These are phyloP conservation scores for Halcyon chelicuti DNA, from an alignment of 2,797 vertebrate genomes.

Conservation along the genomic window DNA sequence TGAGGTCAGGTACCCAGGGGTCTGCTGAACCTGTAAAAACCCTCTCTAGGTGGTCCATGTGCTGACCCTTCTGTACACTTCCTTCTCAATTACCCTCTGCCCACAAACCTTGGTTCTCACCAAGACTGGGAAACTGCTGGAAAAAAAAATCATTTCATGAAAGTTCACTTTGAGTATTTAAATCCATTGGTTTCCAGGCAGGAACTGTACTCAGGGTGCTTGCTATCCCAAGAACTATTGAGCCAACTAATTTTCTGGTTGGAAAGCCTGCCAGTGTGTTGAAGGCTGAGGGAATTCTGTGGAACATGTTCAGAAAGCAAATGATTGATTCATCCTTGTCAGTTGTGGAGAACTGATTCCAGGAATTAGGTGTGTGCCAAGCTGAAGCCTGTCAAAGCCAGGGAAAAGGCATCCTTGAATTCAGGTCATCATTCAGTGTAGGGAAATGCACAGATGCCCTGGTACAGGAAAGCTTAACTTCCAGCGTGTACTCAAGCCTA, in stretches of 20 bases:
- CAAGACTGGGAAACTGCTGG: background rate
- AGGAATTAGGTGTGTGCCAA: conserved; percentile 37
- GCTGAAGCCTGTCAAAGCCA: conserved; percentile 14
- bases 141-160: background rate
- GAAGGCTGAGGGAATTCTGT: conserved; percentile 64
- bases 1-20: background rate
- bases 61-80: background rate
- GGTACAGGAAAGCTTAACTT: conserved; percentile 28
- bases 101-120: background rate
- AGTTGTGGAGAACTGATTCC: conserved; percentile 45
- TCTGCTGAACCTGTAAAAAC: background rate
- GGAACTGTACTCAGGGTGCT: background rate
- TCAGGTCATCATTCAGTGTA: conserved; percentile 1
- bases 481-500: background rate
- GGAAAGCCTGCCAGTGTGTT: conserved; percentile 41
- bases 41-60: background rate
- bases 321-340: conserved; percentile 59
- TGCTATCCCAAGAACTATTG: conserved; percentile 17
- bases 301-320: conserved; percentile 53
- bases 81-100: background rate
- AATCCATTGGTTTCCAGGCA: conserved; percentile 33
- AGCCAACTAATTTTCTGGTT: conserved; percentile 57
- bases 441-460: conserved; percentile 5
- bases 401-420: conserved; percentile 53
- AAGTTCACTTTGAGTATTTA: conserved; percentile 6